These are phyloP conservation scores for Probosciger aterrimus DNA, from an alignment of 2,113 vertebrate genomes.

Conservation along the genomic window DNA sequence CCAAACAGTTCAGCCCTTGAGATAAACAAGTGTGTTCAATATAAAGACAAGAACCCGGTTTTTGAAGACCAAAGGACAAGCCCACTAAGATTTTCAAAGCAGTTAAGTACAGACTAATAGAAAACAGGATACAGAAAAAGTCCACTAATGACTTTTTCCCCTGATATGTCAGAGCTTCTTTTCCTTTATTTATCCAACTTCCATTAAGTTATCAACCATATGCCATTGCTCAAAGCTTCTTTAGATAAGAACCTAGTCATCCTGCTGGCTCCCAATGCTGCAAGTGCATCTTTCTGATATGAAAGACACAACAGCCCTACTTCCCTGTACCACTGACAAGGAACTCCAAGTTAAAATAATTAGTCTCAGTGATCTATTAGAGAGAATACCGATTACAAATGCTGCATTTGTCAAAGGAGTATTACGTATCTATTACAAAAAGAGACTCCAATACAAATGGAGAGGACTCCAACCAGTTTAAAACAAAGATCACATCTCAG, in stretches of 20 bases:
- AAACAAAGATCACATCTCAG: not conserved
- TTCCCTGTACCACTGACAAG: not conserved
- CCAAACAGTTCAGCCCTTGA: constrained; percentile 45
- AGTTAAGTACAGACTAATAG: constrained; percentile 51
- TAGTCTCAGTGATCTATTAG: not conserved
- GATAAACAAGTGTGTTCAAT: constrained; percentile 62
- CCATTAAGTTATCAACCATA: constrained; percentile 64
- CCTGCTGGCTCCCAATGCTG: constrained; percentile 5
- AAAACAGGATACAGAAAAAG: constrained; percentile 63
- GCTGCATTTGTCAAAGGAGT: not conserved
- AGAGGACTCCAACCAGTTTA: not conserved
- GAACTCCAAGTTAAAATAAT: constrained; percentile 1
- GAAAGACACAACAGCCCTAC: not conserved
- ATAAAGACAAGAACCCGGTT: not conserved
- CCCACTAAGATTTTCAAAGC: constrained; percentile 59
- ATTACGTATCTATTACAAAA: not conserved
- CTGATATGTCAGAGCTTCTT: constrained; percentile 40
- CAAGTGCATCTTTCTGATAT: constrained; percentile 19
- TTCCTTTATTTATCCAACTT: constrained; percentile 65
- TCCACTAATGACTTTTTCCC: constrained; percentile 54
- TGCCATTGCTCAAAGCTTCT: constrained; percentile 52
- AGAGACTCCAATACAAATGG: not conserved
- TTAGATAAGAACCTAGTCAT: constrained; percentile 49
- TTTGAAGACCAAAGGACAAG: constrained; percentile 61
- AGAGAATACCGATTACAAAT: not conserved